Evolutionary conservation across 1,140 invertebrate genomes (phyloP).

Genomic region (Heliconius nattereri): DNA sequence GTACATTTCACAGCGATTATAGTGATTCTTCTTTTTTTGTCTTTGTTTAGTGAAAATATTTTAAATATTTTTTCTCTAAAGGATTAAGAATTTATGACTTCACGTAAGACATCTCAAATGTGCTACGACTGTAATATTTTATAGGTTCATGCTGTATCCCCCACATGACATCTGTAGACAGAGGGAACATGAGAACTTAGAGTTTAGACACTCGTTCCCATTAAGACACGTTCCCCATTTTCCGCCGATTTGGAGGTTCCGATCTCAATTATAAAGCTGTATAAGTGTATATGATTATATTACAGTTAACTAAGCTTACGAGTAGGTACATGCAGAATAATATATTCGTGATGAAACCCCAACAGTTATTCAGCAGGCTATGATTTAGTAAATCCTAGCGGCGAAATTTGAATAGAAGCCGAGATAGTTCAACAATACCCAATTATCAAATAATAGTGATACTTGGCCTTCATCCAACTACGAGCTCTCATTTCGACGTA

Average conservation of each 20-base stretch:
- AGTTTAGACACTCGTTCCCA: no score
- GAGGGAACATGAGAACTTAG: no score
- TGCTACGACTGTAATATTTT: not conserved
- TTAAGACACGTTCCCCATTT: no score
- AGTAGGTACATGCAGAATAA: not conserved
- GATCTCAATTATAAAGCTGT: no score
- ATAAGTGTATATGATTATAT: not conserved
- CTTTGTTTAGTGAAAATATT: no score
- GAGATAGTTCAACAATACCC: not conserved
- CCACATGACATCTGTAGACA: no score
- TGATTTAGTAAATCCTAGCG: slow-evolving; percentile 9
- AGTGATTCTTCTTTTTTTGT: no score
- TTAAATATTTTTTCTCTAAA: no score
- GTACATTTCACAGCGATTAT: not conserved
- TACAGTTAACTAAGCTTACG: not conserved
- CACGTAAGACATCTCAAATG: not conserved
- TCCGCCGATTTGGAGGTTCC: no score
- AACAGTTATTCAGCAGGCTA: slow-evolving; percentile 1
- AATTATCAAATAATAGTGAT: slow-evolving; percentile 7
- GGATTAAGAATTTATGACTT: not conserved
- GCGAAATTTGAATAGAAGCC: slow-evolving; percentile 4
- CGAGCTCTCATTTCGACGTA: not conserved
- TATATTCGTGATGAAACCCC: not conserved
- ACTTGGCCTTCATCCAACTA: slow-evolving; percentile 4
- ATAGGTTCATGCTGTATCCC: not conserved